These are phyloP conservation scores for Notodonta ziczac DNA, from an alignment of 2,888 invertebrate species.

Conservation along the genomic window DNA sequence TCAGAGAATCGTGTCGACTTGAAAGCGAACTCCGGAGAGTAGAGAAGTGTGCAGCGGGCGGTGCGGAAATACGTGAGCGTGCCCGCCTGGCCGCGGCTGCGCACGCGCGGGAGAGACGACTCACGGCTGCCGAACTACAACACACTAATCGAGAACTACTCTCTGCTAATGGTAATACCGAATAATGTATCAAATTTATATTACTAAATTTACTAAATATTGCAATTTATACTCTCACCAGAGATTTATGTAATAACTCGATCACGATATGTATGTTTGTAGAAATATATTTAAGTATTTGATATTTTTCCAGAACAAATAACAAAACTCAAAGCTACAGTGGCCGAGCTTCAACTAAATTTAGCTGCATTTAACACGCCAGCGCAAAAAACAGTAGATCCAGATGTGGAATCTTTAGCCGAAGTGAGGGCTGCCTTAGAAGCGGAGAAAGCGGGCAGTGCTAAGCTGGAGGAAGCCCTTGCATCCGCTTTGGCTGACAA, in stretches of 20 bases:
- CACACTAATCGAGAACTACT: constrained; percentile 63
- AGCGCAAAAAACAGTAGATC: constrained; percentile 33
- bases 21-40: constrained; percentile 69
- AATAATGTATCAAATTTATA: no score
- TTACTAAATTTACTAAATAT: no score
- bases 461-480: constrained; percentile 63
- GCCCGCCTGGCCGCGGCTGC: constrained; percentile 76
- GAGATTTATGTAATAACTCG: no score
- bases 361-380: constrained; percentile 34
- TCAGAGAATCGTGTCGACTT: constrained; percentile 63
- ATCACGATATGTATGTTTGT: no score
- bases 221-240: no score
- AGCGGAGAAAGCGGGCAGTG: constrained; percentile 63
- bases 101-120: constrained; percentile 69
- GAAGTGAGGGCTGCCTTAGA: constrained; percentile 64
- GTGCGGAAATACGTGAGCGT: constrained; percentile 68
- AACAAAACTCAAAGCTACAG: constrained; percentile 54
- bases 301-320: constrained; percentile 60
- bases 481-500: constrained; percentile 70
- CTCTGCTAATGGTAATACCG: constrained; percentile 57
- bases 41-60: constrained; percentile 67
- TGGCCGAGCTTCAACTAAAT: constrained; percentile 59
- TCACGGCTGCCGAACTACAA: constrained; percentile 64
- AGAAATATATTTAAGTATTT: no score
- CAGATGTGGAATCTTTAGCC: constrained; percentile 49